phyloP scores from a whole-genome alignment of 2,888 invertebrate species.

The Geotrupes spiniger region DNA sequence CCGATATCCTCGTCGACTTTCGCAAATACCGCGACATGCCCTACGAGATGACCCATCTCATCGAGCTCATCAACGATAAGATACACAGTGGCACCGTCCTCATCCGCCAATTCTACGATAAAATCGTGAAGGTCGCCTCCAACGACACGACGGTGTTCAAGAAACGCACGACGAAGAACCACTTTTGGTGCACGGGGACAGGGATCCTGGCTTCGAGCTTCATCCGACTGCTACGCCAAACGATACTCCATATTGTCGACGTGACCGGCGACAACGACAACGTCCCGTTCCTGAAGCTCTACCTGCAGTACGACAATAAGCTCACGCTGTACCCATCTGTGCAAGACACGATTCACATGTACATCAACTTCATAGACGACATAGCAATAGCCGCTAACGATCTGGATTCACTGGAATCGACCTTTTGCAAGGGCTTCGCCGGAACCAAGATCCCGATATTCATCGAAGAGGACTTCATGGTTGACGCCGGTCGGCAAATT shows the following conservation, averaged over 20 bases:
- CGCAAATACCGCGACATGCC: slow-evolving; percentile 29
- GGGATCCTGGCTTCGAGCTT: slow-evolving; percentile 60
- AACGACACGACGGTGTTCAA: slow-evolving; percentile 15
- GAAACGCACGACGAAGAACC: slow-evolving; percentile 5
- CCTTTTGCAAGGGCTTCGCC: slow-evolving; percentile 30
- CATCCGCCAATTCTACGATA: slow-evolving; percentile 35
- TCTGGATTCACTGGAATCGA: slow-evolving; percentile 33
- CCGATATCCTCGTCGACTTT: slow-evolving; percentile 56
- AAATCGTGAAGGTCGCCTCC: slow-evolving; percentile 18
- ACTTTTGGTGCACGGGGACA: slow-evolving; percentile 30
- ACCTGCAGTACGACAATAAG: slow-evolving; percentile 55
- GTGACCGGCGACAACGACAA: slow-evolving; percentile 54
- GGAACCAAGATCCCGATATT: slow-evolving; percentile 35
- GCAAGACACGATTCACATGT: slow-evolving; percentile 56
- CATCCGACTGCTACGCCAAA: slow-evolving; percentile 64
- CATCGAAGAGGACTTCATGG: slow-evolving; percentile 38
- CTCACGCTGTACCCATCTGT: slow-evolving; percentile 61
- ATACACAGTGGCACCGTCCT: slow-evolving; percentile 29
- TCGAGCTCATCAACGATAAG: slow-evolving; percentile 32
- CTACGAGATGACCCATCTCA: slow-evolving; percentile 33
- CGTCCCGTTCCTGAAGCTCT: slow-evolving; percentile 63
- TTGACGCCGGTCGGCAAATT: slow-evolving; percentile 16
- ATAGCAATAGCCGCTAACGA: slow-evolving; percentile 29
- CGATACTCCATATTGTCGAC: slow-evolving; percentile 62
- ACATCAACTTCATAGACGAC: slow-evolving; percentile 55